Evolutionary conservation across 2,888 invertebrate species (phyloP), one percentile per base, ranked within the genome.

Genomic region (Agrotis puta): DNA sequence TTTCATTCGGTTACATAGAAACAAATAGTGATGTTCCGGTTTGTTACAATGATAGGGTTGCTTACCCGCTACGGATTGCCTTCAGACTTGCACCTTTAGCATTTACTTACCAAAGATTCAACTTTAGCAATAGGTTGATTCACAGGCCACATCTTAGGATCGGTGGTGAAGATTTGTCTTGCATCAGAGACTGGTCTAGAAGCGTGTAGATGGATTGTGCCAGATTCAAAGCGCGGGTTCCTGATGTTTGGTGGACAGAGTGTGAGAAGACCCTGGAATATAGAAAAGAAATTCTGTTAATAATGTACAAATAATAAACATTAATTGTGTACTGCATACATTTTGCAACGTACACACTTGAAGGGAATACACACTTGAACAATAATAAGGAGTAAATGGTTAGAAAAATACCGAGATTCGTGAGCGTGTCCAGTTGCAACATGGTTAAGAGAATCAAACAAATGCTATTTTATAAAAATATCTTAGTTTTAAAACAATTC

Each of bases 41-140:
- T 7, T 33, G 7, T 27, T 5, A 33, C 7, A 33, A 33, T 33
- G 33, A 33, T 7, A 33, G 11, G 2, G 11, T 11, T 39, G 39
- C 11, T 39, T 39, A 11, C 11, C 1, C 39, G 2, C 11, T 39
- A 39, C 11, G 39, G 39, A 11, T 39, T 2, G 39, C 9, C 11
- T 39, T 39, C 11, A 39, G 39, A 39, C 39, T 11, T 39, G 9
- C 39, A 39, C 39, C 39, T 11, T 33, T 33, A 9, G 7, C 9
- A 39, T 39, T 22, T 11, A 69, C 96, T 89, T 96, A 88, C 88
- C 74, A 82, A 66, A 3, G 82, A 82, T 64, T 88, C 97, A 3
- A 97, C 79, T 91, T 98, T 98, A 1, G 95, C 92, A 33, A 97
- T 88, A 0, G 97, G 97, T 85, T 97, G 91, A 77, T 96, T 97